A percentile compares a stretch with the other conserved stretches of the same genome.
These are phyloP conservation scores for Harlomillsia oculata DNA, from an alignment of 1,140 invertebrate genomes.

Conservation along the genomic window DNA sequence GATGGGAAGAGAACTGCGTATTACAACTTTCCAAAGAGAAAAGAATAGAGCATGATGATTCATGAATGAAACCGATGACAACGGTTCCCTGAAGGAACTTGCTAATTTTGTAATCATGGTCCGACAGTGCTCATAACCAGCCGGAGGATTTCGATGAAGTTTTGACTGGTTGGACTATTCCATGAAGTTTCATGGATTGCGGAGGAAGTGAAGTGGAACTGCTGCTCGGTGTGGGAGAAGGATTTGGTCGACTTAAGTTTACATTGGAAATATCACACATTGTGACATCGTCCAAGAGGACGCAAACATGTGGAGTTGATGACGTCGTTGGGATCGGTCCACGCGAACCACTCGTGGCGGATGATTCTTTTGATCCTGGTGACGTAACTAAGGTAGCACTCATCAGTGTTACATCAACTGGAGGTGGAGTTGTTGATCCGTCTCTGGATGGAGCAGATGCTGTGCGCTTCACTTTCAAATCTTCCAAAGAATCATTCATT, in stretches of 20 bases:
- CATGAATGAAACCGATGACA: too few relatives aligned
- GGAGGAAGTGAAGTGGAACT: neutral
- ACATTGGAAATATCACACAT: slow-evolving; percentile 7
- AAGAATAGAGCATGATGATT: too few relatives aligned
- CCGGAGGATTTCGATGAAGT: slow-evolving; percentile 29
- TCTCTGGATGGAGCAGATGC: slow-evolving; percentile 31
- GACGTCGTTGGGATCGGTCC: neutral
- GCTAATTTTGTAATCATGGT: too few relatives aligned
- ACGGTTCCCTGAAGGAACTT: too few relatives aligned
- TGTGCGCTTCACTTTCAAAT: slow-evolving; percentile 29
- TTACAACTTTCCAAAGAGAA: too few relatives aligned
- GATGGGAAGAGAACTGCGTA: too few relatives aligned
- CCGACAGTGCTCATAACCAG: slow-evolving; percentile 32
- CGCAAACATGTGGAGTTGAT: slow-evolving; percentile 15
- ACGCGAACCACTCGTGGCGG: slow-evolving; percentile 5
- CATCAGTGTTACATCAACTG: slow-evolving; percentile 18
- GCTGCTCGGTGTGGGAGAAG: neutral
- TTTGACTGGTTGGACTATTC: slow-evolving; percentile 32
- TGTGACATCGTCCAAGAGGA: slow-evolving; percentile 15
- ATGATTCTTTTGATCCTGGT: neutral
- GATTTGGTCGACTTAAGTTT: neutral
- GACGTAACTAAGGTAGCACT: slow-evolving; percentile 13
- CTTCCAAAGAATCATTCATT: slow-evolving; percentile 25
- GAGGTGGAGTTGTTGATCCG: slow-evolving; percentile 28
- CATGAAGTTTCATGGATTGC: slow-evolving; percentile 23